A percentile compares a stretch with the other conserved stretches of the same genome.
These are phyloP conservation scores for Chironomus tepperi DNA, from an alignment of 1,140 invertebrate species.

Conservation along the genomic window DNA sequence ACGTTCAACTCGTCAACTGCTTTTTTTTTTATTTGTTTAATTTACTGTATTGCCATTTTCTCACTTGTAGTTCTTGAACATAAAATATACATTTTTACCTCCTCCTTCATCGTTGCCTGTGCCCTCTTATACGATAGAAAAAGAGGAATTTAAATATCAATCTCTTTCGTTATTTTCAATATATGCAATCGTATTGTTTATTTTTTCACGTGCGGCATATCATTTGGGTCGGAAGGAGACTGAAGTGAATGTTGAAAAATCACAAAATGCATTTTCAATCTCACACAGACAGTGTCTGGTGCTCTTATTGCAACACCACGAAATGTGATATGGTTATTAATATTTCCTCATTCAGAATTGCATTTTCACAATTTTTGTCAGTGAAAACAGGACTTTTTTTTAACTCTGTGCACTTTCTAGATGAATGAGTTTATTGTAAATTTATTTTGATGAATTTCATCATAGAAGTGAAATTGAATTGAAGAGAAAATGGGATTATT, in stretches of 20 bases:
- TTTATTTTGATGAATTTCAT: too few species aligned
- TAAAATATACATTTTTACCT: neutral
- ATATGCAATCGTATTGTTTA: neutral
- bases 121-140: neutral
- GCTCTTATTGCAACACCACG: neutral
- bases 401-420: too few species aligned
- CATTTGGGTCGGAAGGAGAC: neutral
- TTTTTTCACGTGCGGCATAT: neutral
- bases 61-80: neutral
- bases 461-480: too few species aligned
- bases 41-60: neutral
- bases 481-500: too few species aligned
- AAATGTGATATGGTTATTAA: neutral
- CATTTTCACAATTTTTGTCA: too few species aligned
- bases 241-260: neutral
- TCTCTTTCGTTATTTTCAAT: neutral
- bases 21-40: neutral
- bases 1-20: neutral
- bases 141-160: conserved; percentile 9
- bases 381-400: too few species aligned
- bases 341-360: neutral
- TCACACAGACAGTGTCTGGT: neutral
- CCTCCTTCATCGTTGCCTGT: neutral
- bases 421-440: too few species aligned
- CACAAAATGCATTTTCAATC: neutral